A percentile compares a stretch with the other conserved stretches of the same genome.
Conservation (phyloP, 2,113 vertebrate species). For the Sinocyclocheilus anshuiensis region DNA sequence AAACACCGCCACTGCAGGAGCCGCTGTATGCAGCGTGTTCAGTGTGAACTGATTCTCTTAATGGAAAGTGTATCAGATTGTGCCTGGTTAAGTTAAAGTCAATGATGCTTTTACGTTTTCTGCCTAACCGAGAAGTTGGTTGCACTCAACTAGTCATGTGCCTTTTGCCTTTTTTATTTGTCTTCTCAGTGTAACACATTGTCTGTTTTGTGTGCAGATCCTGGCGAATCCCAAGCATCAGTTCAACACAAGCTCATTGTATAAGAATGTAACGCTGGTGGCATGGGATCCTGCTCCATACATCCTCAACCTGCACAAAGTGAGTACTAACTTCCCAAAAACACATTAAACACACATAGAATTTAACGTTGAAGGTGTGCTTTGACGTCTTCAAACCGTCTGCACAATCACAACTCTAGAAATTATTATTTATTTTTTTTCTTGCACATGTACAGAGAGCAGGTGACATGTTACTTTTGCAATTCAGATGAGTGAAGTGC, state of each 20-base stretch:
- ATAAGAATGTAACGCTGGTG: slow-evolving; percentile 91
- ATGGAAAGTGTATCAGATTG: background rate
- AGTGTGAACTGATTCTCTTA: no score
- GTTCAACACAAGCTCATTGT: slow-evolving; percentile 89
- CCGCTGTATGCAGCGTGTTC: no score
- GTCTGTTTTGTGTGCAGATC: slow-evolving; percentile 76
- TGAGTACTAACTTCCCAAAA: slow-evolving; percentile 64
- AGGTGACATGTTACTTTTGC: background rate
- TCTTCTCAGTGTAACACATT: background rate
- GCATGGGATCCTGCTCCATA: slow-evolving; percentile 98
- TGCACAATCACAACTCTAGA: background rate
- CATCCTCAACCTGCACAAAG: slow-evolving; percentile 87
- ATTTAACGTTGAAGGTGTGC: background rate
- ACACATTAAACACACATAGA: background rate
- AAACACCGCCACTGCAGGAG: no score
- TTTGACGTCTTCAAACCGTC: background rate
- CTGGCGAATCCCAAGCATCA: slow-evolving; percentile 86
- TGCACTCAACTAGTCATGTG: background rate
- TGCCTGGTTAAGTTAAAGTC: background rate
- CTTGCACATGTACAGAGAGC: background rate
- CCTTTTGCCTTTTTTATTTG: background rate
- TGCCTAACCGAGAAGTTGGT: background rate
- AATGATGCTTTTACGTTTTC: background rate
- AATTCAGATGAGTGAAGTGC: background rate
- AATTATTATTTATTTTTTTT: background rate